phyloP scores from a whole-genome alignment of 2,113 vertebrate genomes.

The Tamias sibiricus region DNA sequence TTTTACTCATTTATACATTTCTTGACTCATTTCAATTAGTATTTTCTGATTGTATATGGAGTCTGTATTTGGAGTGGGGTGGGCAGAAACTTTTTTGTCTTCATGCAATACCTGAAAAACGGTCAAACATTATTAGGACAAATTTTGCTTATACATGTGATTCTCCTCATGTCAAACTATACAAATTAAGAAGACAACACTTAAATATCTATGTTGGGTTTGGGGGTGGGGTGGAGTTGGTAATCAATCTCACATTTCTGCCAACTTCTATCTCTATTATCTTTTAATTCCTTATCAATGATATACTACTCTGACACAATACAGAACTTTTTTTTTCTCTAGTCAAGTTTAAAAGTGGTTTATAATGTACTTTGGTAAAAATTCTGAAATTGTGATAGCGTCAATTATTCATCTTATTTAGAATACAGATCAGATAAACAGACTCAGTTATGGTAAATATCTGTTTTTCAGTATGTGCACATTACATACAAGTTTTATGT shows the following conservation, averaged over 20 bases:
- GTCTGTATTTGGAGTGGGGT: rapidly evolving
- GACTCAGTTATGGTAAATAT: background rate
- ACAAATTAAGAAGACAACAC: rapidly evolving
- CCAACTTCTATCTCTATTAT: background rate
- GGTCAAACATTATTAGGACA: background rate
- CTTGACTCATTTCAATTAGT: background rate
- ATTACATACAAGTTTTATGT: background rate
- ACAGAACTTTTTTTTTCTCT: rapidly evolving
- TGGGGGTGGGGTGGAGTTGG: too few relatives aligned
- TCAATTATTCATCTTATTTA: background rate
- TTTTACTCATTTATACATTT: background rate
- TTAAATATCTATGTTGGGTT: rapidly evolving
- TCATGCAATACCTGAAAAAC: background rate
- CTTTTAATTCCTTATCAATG: background rate
- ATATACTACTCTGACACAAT: rapidly evolving
- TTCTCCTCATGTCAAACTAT: background rate
- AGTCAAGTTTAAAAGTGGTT: background rate
- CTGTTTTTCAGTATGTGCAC: background rate
- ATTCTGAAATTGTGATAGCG: background rate
- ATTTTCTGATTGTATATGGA: background rate
- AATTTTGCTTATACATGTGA: background rate
- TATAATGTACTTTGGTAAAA: background rate
- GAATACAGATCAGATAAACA: background rate
- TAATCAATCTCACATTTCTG: rapidly evolving
- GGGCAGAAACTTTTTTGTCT: background rate